Percentiles rank a stretch among this genome's conserved stretches.
These are phyloP conservation scores for Magallana angulata DNA, from an alignment of 1,140 invertebrate species.

Conservation along the genomic window DNA sequence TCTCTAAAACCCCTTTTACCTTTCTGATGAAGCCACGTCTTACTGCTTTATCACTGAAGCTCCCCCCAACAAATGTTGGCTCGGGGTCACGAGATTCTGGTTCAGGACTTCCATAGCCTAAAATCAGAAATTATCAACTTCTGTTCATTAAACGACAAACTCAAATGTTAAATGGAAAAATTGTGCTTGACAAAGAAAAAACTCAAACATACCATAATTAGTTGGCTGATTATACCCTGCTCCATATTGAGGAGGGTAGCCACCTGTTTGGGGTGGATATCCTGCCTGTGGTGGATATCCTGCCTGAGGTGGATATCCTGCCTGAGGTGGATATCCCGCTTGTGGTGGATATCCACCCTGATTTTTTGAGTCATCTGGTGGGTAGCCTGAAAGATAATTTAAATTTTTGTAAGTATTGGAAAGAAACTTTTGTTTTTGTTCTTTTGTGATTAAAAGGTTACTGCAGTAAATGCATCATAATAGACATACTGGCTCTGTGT, in stretches of 20 bases:
- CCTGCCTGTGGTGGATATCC: constrained; percentile 40
- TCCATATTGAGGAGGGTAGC: neutral
- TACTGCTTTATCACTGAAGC: constrained; percentile 66
- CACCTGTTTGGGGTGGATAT: constrained; percentile 11
- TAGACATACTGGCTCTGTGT: too few relatives aligned
- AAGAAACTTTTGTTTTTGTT: too few relatives aligned
- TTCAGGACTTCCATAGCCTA: neutral
- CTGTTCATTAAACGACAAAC: too few relatives aligned
- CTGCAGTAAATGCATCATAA: too few relatives aligned
- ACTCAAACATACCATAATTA: neutral
- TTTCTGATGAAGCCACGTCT: constrained; percentile 70
- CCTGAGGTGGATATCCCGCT: neutral
- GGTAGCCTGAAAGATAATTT: constrained; percentile 11
- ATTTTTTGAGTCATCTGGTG: neutral
- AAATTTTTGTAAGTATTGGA: too few relatives aligned
- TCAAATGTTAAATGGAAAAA: too few relatives aligned
- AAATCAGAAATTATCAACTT: neutral
- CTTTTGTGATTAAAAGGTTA: too few relatives aligned
- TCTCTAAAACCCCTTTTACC: constrained; percentile 49
- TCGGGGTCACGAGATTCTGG: neutral
- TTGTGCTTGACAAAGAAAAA: too few relatives aligned
- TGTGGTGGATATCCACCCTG: constrained; percentile 29
- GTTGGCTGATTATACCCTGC: neutral
- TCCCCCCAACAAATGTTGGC: neutral
- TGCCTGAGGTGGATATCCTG: constrained; percentile 22